Evolutionary conservation across 2,888 invertebrate species (phyloP).

Genomic region (Dione juno): DNA sequence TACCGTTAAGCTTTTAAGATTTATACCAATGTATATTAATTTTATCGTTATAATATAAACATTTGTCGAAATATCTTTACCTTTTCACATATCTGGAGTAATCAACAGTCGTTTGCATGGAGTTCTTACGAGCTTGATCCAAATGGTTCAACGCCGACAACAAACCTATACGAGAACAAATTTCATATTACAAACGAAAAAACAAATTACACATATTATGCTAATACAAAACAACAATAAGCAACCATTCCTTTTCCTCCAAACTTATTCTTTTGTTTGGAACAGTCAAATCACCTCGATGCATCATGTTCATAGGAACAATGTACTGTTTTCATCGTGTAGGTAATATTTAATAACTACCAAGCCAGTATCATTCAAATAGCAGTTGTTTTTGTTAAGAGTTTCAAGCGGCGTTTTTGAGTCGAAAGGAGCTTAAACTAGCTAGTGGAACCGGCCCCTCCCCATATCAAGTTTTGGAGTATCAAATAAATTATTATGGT

Average conservation of each 20-base stretch:
- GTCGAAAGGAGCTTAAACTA: conserved; percentile 71
- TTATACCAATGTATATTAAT: no score
- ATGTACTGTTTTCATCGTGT: conserved; percentile 77
- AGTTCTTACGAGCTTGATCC: conserved; percentile 81
- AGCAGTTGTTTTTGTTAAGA: conserved; percentile 60
- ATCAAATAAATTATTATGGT: conserved; percentile 84
- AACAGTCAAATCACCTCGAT: conserved; percentile 78
- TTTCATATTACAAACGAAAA: conserved; percentile 48
- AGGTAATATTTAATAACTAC: conserved; percentile 65
- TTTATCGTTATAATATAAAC: no score
- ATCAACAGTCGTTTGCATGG: conserved; percentile 88
- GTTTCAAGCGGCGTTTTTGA: conserved; percentile 57
- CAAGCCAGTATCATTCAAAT: conserved; percentile 55
- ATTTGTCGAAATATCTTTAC: conserved; percentile 53
- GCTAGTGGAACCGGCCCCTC: conserved; percentile 74
- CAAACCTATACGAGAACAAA: conserved; percentile 69
- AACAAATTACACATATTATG: conserved; percentile 64
- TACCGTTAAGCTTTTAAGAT: no score
- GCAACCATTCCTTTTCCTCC: conserved; percentile 73
- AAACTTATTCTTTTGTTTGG: conserved; percentile 81
- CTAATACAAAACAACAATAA: conserved; percentile 73
- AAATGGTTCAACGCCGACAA: conserved; percentile 78
- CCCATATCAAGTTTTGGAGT: conserved; percentile 80
- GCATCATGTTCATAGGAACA: conserved; percentile 77
- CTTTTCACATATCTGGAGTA: conserved; percentile 95